Evolutionary conservation across 2,797 vertebrate species (phyloP), one percentile per base, ranked within the genome.

Genomic region (Amniataba percoides): DNA sequence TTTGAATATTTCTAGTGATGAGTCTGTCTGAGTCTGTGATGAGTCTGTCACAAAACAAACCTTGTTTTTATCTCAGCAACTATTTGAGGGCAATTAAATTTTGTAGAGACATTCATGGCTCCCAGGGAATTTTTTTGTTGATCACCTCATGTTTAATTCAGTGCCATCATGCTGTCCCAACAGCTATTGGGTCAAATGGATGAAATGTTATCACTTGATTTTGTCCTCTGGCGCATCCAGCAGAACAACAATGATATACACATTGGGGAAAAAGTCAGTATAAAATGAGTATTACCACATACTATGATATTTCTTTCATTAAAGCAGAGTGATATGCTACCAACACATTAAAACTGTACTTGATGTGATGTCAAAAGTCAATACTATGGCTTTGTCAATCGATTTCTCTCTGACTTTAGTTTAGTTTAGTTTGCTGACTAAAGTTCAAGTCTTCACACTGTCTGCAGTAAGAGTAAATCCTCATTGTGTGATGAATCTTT

Each of bases 331-430:
- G 34, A 11, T 51, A 7, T 23, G 11, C n/a, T 23, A 51, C n/a
- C n/a, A 51, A 5, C 27, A 23, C 12, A 51, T 23, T 23, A 23
- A 21, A 49, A 11, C 3, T n/a, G 12, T n/a, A n/a, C 46, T 48
- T n/a, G 10, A 4, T 43, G 21, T 46, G 15, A 8, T 36, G 27
- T 48, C n/a, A 16, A 40, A 42, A 74, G 5, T 39, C 23, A 31
- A 27, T 42, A 31, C 59, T 52, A 53, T 11, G 15, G 42, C 15
- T n/a, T 71, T 43, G 64, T 52, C 27, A 71, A 3, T 45, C 9
- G 6, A 65, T 76, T 27, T 48, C 5, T 11, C 18, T 45, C 72
- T 74, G 68, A 31, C 13, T 68, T 70, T 42, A 68, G 52, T 34
- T 58, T 42, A 66, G n/a, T n/a, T n/a, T n/a, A n/a, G n/a, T n/a